phyloP scores from a whole-genome alignment of 2,888 invertebrate genomes.

The Diplazon laetatorius region DNA sequence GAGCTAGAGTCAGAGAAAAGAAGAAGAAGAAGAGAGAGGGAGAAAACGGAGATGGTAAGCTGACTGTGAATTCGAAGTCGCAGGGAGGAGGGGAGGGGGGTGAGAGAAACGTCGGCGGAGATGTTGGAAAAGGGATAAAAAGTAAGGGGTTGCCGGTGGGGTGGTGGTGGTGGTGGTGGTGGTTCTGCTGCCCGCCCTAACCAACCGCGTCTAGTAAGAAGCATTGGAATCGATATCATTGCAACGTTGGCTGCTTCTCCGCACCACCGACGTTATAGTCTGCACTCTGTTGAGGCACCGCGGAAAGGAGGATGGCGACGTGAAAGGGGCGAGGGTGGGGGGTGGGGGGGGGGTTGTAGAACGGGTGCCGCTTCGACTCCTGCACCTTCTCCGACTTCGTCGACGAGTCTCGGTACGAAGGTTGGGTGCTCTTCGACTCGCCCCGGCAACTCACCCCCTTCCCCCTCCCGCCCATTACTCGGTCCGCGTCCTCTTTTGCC shows the following conservation, averaged over 20 bases:
- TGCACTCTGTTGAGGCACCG: slow-evolving; percentile 41
- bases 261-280: slow-evolving; percentile 43
- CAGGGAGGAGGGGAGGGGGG: slow-evolving; percentile 56
- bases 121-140: slow-evolving; percentile 80
- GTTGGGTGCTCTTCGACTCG: slow-evolving; percentile 64
- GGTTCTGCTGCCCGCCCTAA: slow-evolving; percentile 77
- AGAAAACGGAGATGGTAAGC: slow-evolving; percentile 45
- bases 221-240: slow-evolving; percentile 83
- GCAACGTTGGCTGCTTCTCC: slow-evolving; percentile 78
- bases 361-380: slow-evolving; percentile 66
- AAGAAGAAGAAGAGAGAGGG: slow-evolving; percentile 56
- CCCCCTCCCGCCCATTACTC: slow-evolving; percentile 46
- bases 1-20: too few species aligned
- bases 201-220: slow-evolving; percentile 81
- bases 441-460: slow-evolving; percentile 60
- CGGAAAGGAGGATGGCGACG: too few species aligned
- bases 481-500: slow-evolving; percentile 59
- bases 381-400: slow-evolving; percentile 72
- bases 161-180: neutral
- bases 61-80: slow-evolving; percentile 11
- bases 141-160: slow-evolving; percentile 76
- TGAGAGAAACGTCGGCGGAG: slow-evolving; percentile 69
- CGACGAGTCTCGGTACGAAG: slow-evolving; percentile 57
- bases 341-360: too few species aligned
- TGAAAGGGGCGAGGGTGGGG: too few species aligned